These are phyloP conservation scores for Euphydryas editha DNA, from an alignment of 2,888 invertebrate species.

Conservation along the genomic window DNA sequence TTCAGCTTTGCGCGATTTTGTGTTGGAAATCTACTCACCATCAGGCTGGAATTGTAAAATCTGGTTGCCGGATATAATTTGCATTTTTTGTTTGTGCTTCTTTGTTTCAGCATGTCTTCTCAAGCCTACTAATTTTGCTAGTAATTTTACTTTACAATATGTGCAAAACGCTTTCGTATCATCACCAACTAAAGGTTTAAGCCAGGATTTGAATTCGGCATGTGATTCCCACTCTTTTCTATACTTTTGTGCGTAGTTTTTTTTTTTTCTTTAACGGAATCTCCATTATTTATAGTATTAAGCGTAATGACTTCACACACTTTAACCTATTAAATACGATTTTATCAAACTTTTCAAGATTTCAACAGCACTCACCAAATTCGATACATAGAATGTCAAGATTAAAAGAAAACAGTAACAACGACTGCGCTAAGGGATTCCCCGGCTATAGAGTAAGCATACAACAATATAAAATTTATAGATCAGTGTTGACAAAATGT, in stretches of 20 bases:
- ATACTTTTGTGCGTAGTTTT: neutral
- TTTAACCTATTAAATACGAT: too few relatives aligned
- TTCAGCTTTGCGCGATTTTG: slow-evolving; percentile 18
- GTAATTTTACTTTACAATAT: neutral
- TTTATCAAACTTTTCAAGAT: too few relatives aligned
- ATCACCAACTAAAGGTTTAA: slow-evolving; percentile 1
- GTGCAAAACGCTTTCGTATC: slow-evolving; percentile 1
- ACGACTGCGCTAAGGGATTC: too few relatives aligned
- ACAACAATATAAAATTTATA: too few relatives aligned
- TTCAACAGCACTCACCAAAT: too few relatives aligned
- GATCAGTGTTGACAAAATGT: too few relatives aligned
- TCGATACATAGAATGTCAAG: too few relatives aligned
- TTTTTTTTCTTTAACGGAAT: neutral
- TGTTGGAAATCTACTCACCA: slow-evolving; percentile 3
- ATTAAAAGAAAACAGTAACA: too few relatives aligned
- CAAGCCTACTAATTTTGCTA: slow-evolving; percentile 1
- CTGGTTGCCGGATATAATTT: neutral
- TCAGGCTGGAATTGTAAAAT: neutral
- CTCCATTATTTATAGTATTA: neutral
- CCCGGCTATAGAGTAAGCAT: too few relatives aligned
- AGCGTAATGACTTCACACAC: too few relatives aligned
- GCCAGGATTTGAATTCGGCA: neutral
- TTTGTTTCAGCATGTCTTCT: slow-evolving; percentile 1
- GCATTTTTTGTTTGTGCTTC: neutral
- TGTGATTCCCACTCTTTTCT: neutral